Conservation (phyloP, 2,797 vertebrate genomes). For the Arnoldichthys spilopterus region DNA sequence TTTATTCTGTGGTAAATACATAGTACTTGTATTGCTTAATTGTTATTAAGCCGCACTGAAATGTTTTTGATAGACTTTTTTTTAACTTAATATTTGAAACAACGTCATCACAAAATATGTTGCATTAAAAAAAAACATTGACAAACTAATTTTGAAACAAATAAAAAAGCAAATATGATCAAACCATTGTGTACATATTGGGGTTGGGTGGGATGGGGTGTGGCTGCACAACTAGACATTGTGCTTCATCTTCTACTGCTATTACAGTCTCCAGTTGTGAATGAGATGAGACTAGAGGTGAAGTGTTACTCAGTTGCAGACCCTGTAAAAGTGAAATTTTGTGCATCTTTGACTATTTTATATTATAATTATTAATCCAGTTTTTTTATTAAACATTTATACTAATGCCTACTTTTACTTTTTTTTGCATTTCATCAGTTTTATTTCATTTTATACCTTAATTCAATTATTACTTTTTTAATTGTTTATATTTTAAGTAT, state of each 20-base stretch:
- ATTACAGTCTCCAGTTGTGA: neutral
- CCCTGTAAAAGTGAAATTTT: too few relatives aligned
- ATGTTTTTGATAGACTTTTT: conserved; percentile 31
- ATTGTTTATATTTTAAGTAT: too few relatives aligned
- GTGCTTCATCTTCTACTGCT: neutral
- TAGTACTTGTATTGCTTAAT: conserved; percentile 14
- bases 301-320: too few relatives aligned
- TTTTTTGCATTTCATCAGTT: too few relatives aligned
- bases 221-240: neutral
- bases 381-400: too few relatives aligned
- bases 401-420: too few relatives aligned
- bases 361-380: too few relatives aligned
- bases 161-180: conserved; percentile 22
- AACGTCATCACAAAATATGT: conserved; percentile 17
- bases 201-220: neutral
- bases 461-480: too few relatives aligned
- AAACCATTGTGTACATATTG: neutral
- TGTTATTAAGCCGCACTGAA: conserved; percentile 30
- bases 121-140: conserved; percentile 20
- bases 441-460: too few relatives aligned
- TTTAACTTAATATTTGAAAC: conserved; percentile 29
- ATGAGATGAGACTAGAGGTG: neutral
- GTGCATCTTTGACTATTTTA: too few relatives aligned
- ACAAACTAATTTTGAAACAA: conserved; percentile 38
- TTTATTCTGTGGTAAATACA: conserved; percentile 34